Base-by-base conservation (phyloP, 1,140 invertebrate species). In the Aphis craccivora region DNA sequence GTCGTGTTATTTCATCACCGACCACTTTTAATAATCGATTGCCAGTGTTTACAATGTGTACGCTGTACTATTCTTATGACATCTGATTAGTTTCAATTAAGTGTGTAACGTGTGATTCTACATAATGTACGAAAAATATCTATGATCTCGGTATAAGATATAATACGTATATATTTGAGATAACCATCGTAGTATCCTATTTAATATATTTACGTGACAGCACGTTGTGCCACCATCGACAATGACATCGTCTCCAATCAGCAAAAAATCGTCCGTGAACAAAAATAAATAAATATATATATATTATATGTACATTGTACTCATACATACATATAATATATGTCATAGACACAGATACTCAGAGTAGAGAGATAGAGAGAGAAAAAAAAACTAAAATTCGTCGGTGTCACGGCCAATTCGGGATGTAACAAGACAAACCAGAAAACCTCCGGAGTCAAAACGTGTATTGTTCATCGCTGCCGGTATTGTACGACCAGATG, bases 351-450 rank as follows among this genome's bases (percentile, higher is more conserved):
- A 60, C 53, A 60, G 37, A 60, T 60, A 60, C 18, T 11, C 7
- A 55, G 35, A 55, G 23, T 55, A 8, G 35, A 89, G 23, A 25
- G 30, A 53, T 22, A 3, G 23, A 48, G 25, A 55, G 35, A 11
- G 25, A 48, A 7, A 53, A 89, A 89, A 90, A 90, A 30, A 90
- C 25, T 25, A 90, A 67, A 92, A 92, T 51, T 83, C 67, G 90
- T 83, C n/a, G 76, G 67, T 92, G 90, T 90, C 89, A 90, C 25
- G 89, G 55, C 89, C 89, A 37, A 90, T 90, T 90, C 89, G 53
- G 25, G 89, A 90, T 90, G 89, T 90, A 90, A 90, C 37, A 20
- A 67, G 30, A 37, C 35, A n/a, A 91, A 45, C 45, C 22, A 22
- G 76, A 84, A 92, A 93, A 86, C 76, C 81, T 92, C 67, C 6